These are phyloP conservation scores for Byasa hedistus DNA, from an alignment of 2,888 invertebrate species.

Conservation along the genomic window DNA sequence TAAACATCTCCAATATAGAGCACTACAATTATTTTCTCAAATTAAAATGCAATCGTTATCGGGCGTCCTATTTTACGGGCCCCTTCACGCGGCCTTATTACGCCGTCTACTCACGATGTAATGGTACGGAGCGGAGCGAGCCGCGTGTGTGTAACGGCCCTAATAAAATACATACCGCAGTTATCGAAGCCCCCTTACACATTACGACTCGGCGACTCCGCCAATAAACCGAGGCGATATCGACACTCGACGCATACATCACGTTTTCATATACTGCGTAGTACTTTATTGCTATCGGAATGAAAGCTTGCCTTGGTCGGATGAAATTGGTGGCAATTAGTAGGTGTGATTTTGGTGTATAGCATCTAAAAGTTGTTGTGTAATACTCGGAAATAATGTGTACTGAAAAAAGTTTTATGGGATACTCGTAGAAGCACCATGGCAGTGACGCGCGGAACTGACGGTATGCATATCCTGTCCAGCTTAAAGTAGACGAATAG, in stretches of 20 bases:
- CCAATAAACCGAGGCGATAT: conserved; percentile 16
- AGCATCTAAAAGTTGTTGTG: too few species aligned
- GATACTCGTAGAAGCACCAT: too few species aligned
- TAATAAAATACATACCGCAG: conserved; percentile 26
- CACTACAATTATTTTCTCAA: too few species aligned
- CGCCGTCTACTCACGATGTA: conserved; percentile 17
- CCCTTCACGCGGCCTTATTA: conserved; percentile 16
- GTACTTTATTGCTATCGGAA: conserved; percentile 15
- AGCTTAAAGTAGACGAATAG: too few species aligned
- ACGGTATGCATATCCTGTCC: too few species aligned
- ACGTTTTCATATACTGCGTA: conserved; percentile 10
- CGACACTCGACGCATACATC: conserved; percentile 12
- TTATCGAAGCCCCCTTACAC: conserved; percentile 19
- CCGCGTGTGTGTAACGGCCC: conserved; percentile 26
- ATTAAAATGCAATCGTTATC: background rate
- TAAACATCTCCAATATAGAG: too few species aligned
- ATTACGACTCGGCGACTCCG: conserved; percentile 16
- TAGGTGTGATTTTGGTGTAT: too few species aligned
- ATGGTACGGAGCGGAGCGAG: conserved; percentile 13
- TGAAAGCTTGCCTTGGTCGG: background rate
- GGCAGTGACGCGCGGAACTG: too few species aligned
- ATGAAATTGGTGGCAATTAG: too few species aligned
- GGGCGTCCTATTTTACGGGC: conserved; percentile 2
- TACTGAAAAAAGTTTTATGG: too few species aligned
- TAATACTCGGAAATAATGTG: too few species aligned